Percentiles rank a stretch among this genome's conserved stretches.
These are phyloP conservation scores for Thalassophryne amazonica DNA, from an alignment of 2,797 vertebrate genomes.

Conservation along the genomic window DNA sequence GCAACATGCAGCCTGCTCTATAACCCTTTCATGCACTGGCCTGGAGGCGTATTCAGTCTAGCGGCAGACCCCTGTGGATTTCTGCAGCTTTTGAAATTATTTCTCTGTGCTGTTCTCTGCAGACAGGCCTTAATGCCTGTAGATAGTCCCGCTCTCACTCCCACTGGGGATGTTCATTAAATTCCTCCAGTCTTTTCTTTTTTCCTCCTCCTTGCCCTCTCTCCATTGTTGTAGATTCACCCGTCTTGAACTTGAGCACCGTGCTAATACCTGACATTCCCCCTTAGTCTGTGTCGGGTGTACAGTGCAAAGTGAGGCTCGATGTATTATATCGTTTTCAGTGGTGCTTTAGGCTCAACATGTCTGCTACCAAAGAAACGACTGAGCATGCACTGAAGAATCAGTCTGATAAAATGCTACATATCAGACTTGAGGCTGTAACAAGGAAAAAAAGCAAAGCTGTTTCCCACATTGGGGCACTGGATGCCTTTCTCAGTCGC, in stretches of 20 bases:
- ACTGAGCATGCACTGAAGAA: constrained; percentile 9
- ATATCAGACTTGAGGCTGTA: constrained; percentile 12
- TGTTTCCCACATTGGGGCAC: background rate
- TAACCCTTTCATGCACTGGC: constrained; percentile 67
- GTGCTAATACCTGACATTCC: constrained; percentile 46
- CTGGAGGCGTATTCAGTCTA: constrained; percentile 73
- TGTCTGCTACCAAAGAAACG: constrained; percentile 57
- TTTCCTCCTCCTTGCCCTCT: constrained; percentile 20
- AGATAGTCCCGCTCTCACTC: constrained; percentile 60
- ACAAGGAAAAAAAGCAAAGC: constrained; percentile 14
- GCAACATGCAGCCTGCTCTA: constrained; percentile 49
- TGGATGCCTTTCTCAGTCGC: constrained; percentile 5
- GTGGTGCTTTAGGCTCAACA: constrained; percentile 41
- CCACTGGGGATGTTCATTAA: constrained; percentile 79
- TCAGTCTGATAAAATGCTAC: constrained; percentile 5
- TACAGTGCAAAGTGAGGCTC: constrained; percentile 17
- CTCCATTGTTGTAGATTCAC: constrained; percentile 59
- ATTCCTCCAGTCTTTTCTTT: constrained; percentile 61
- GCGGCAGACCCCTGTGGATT: constrained; percentile 73
- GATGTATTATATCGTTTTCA: constrained; percentile 15
- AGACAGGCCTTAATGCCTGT: constrained; percentile 66
- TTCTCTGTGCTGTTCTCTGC: constrained; percentile 61
- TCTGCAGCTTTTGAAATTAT: constrained; percentile 76
- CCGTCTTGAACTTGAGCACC: constrained; percentile 49
- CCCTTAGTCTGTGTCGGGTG: constrained; percentile 24